Conservation (phyloP, 2,113 vertebrate genomes). For the Pangasianodon hypophthalmus region DNA sequence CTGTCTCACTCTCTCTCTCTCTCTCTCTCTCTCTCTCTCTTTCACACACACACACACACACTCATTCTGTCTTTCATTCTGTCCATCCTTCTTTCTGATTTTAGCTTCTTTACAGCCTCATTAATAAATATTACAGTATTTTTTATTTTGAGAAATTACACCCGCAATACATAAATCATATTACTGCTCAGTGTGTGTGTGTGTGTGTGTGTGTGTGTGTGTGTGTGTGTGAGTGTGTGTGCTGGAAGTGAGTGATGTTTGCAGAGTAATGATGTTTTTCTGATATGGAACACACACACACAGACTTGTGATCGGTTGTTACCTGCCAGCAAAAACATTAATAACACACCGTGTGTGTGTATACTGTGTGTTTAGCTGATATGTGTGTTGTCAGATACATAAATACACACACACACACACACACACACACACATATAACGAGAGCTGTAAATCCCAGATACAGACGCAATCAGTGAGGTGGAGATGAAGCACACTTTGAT, state of each 20-base stretch:
- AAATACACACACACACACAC: neutral
- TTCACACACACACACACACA: neutral
- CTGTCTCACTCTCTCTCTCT: neutral
- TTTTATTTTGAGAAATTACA: neutral
- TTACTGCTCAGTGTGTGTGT: neutral
- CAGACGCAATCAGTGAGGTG: neutral
- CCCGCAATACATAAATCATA: neutral
- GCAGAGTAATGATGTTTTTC: neutral
- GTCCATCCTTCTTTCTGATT: neutral
- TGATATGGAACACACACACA: neutral
- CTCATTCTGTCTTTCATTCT: neutral
- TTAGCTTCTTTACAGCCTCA: neutral
- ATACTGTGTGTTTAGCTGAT: neutral
- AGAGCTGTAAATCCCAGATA: neutral
- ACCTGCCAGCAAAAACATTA: constrained; percentile 19
- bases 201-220: neutral
- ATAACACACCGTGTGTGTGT: neutral
- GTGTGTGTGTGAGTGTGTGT: neutral
- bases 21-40: neutral
- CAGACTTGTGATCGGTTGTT: constrained; percentile 20
- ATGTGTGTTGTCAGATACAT: neutral
- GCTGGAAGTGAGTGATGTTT: neutral
- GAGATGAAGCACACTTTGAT: constrained; percentile 19
- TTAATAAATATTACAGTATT: constrained; percentile 1
- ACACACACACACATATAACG: neutral